These are phyloP conservation scores for Lytechinus pictus DNA, from an alignment of 35 echinoderm and acorn worm genomes.

Conservation along the genomic window DNA sequence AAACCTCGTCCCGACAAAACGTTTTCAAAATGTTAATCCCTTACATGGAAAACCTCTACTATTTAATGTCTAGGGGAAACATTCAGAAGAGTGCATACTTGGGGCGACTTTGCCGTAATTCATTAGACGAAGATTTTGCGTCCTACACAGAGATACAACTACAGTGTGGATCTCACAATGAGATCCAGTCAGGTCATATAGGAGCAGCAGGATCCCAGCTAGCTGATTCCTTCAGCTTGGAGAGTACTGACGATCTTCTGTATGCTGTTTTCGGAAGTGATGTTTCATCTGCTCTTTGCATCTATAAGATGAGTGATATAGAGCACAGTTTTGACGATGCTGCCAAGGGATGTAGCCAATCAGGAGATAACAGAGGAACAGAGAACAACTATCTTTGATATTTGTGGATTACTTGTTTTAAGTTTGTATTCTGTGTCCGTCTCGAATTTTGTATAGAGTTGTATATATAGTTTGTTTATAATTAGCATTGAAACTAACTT, in stretches of 20 bases:
- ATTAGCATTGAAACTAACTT: too few relatives aligned
- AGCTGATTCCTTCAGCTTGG: slow-evolving; percentile 31
- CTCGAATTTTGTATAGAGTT: too few relatives aligned
- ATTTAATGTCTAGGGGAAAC: neutral
- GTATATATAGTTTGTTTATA: too few relatives aligned
- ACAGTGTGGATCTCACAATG: slow-evolving; percentile 41
- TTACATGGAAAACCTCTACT: neutral
- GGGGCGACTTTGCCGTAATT: neutral
- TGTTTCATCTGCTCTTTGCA: slow-evolving; percentile 43
- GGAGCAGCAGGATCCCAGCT: slow-evolving; percentile 58
- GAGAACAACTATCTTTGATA: neutral
- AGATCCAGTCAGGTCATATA: slow-evolving; percentile 54
- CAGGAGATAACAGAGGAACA: neutral
- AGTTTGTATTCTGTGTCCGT: too few relatives aligned
- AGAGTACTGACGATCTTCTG: neutral
- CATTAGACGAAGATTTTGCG: neutral
- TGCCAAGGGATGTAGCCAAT: neutral
- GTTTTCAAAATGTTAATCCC: neutral
- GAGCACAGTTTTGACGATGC: slow-evolving; percentile 45
- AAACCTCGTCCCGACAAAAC: neutral
- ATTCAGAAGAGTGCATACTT: neutral
- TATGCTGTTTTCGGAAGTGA: slow-evolving; percentile 54
- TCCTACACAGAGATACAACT: slow-evolving; percentile 61
- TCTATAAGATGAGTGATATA: slow-evolving; percentile 56
- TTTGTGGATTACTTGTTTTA: too few relatives aligned